phyloP scores from a whole-genome alignment of 2,797 vertebrate genomes.

The Psittacula derbiana region DNA sequence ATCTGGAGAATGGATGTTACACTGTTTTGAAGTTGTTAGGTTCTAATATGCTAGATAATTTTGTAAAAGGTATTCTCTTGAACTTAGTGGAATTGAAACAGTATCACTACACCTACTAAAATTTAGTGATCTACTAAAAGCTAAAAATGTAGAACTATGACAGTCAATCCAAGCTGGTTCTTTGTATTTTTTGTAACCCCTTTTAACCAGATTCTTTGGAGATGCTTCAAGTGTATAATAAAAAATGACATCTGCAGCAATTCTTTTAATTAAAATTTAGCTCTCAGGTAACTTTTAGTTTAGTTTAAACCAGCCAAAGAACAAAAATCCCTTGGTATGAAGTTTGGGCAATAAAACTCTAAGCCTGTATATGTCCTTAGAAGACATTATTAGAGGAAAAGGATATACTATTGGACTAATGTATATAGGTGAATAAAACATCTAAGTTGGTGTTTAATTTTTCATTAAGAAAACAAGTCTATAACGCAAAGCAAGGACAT shows the following conservation, averaged over 20 bases:
- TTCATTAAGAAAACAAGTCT: not conserved
- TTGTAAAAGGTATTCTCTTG: not conserved
- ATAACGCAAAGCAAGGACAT: not conserved
- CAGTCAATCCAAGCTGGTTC: not conserved
- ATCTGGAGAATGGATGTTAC: not conserved
- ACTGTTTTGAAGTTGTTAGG: not conserved
- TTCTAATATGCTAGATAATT: not conserved
- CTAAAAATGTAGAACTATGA: accelerated
- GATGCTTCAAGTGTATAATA: not conserved
- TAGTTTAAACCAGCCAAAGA: not conserved
- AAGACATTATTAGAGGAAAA: not conserved
- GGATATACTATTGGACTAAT: not conserved
- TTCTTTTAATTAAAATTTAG: not conserved
- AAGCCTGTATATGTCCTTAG: not conserved
- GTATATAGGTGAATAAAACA: not conserved
- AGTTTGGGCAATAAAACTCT: not conserved
- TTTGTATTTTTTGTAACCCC: not conserved
- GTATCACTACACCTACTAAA: not conserved
- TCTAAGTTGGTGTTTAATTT: not conserved
- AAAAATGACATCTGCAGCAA: not conserved
- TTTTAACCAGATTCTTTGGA: not conserved
- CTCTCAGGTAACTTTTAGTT: not conserved
- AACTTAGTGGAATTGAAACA: not conserved
- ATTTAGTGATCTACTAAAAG: not conserved
- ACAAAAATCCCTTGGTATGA: not conserved